phyloP scores from a whole-genome alignment of 2,113 vertebrate species.

The Pomatostomus ruficeps region DNA sequence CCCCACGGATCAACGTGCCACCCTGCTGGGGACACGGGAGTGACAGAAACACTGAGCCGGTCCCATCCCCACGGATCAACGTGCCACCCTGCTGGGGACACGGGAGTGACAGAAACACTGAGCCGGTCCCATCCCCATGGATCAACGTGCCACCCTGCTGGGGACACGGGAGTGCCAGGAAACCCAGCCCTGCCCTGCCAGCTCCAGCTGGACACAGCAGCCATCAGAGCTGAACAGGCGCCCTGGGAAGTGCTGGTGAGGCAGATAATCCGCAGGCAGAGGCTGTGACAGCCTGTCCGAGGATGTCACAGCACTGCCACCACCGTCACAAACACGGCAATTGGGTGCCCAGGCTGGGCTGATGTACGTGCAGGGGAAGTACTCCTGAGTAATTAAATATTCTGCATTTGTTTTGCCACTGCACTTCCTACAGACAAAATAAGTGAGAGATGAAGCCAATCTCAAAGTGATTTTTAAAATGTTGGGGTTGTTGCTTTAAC shows the following conservation, averaged over 20 bases:
- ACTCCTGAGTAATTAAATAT: background rate
- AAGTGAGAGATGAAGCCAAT: background rate
- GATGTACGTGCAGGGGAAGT: background rate
- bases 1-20: fast-evolving
- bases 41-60: background rate
- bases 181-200: background rate
- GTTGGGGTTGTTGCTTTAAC: background rate
- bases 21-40: too few relatives aligned
- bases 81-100: background rate
- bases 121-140: fast-evolving
- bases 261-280: background rate
- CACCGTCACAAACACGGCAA: background rate
- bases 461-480: background rate
- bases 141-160: background rate
- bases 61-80: fast-evolving
- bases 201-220: background rate
- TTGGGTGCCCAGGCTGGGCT: background rate
- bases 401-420: background rate
- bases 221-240: fast-evolving
- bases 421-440: background rate
- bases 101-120: fast-evolving
- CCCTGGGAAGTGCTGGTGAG: background rate
- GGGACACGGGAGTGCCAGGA: background rate
- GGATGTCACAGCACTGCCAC: fast-evolving
- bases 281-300: background rate